Evolutionary conservation across 2,888 invertebrate genomes (phyloP).

Genomic region (Leucoptera coffeella): DNA sequence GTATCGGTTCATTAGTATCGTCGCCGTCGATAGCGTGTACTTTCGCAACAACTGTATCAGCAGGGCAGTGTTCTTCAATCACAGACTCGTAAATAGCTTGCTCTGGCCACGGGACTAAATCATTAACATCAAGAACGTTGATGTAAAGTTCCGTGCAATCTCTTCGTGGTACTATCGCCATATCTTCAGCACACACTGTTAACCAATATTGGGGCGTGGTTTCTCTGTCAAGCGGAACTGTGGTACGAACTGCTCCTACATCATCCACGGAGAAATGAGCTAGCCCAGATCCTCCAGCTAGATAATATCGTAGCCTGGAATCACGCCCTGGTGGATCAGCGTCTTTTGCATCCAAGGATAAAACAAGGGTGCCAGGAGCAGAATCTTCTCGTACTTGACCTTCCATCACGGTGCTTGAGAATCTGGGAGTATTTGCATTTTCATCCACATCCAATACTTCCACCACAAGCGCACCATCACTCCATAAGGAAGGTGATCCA

Average conservation of each 20-base stretch:
- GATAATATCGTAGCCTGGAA: slow-evolving; percentile 77
- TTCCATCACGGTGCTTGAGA: slow-evolving; percentile 71
- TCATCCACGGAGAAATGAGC: slow-evolving; percentile 89
- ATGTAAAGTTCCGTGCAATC: slow-evolving; percentile 67
- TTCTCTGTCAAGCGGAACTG: slow-evolving; percentile 84
- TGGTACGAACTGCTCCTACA: slow-evolving; percentile 78
- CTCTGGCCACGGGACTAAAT: slow-evolving; percentile 87
- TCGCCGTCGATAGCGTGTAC: slow-evolving; percentile 78
- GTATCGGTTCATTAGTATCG: slow-evolving; percentile 62
- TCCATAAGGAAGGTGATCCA: slow-evolving; percentile 73
- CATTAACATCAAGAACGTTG: slow-evolving; percentile 87
- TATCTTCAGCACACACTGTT: slow-evolving; percentile 88
- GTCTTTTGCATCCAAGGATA: slow-evolving; percentile 67
- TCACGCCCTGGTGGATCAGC: slow-evolving; percentile 75
- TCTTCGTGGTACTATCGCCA: slow-evolving; percentile 79
- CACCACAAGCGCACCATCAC: slow-evolving; percentile 75
- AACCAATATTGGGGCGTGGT: slow-evolving; percentile 86
- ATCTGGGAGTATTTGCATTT: slow-evolving; percentile 77
- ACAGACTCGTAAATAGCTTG: slow-evolving; percentile 79
- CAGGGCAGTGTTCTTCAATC: slow-evolving; percentile 70
- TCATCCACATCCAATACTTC: slow-evolving; percentile 94
- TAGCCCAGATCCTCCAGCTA: slow-evolving; percentile 83
- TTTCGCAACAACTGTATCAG: slow-evolving; percentile 65
- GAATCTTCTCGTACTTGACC: slow-evolving; percentile 77
- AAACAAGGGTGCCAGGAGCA: slow-evolving; percentile 69